Evolutionary conservation across 2,797 vertebrate genomes (phyloP), one percentile per base, ranked within the genome.

Genomic region (Brachyrhaphis roseni): DNA sequence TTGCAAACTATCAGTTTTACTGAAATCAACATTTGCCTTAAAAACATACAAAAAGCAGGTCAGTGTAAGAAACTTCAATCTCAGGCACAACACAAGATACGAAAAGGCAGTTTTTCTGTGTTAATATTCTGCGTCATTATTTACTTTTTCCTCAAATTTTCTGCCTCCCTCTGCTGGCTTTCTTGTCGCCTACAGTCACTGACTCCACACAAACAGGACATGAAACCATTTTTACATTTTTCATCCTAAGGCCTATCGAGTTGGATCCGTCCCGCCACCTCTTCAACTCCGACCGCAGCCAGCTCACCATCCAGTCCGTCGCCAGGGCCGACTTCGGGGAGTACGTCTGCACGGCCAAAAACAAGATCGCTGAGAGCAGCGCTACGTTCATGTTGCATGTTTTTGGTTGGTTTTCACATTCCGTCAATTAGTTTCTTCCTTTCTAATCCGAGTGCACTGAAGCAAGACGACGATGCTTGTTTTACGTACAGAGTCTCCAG

Each of bases 241-340:
- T 46, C 71, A 5, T 36, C 73, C 4, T 5, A 49, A 96, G 96
- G 76, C 95, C 96, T 0, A 2, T 64, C 0, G 0, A 10, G 0
- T 87, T 78, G 55, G 91, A 96, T 76, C 72, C 84, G 1, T 87
- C 86, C 36, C 94, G n/a, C 41, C 94, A 95, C 82, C 77, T 79
- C 8, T 96, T 93, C 84, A 96, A 96, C 92, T 95, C 95, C 0
- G 95, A 96, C 89, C 85, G 78, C 75, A 96, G 95, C 62, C 77
- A 93, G 79, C 75, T 96, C 86, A 93, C 55, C 8, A 94, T 96
- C 59, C 84, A 13, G 8, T 90, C 91, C 26, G 94, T 96, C 10
- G 70, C 68, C 46, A 90, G 89, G 82, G 76, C 47, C 0, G 94
- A 96, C 88, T 87, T 81, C 1, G 96, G 95, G 51, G 90, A 93